Evolutionary conservation across 2,888 invertebrate species (phyloP), one percentile per base, ranked within the genome.

Genomic region (Taphrorychus bicolor): DNA sequence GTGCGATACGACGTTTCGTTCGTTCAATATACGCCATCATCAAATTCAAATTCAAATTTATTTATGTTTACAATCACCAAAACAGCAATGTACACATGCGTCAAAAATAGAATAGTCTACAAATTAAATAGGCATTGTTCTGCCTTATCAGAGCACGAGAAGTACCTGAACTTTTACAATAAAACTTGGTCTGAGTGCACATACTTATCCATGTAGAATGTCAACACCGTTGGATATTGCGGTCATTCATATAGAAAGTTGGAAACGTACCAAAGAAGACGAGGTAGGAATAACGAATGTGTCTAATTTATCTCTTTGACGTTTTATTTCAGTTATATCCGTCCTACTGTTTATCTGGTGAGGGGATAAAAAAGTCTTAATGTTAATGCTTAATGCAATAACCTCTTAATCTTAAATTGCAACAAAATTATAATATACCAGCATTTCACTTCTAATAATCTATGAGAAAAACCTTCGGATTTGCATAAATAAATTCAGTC

Each of bases 381-480:
- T n/a, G n/a, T n/a, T n/a, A n/a, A n/a, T n/a, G n/a, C n/a, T n/a
- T n/a, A n/a, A n/a, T n/a, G n/a, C n/a, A n/a, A n/a, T n/a, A n/a
- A n/a, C n/a, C n/a, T n/a, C n/a, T n/a, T n/a, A n/a, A n/a, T n/a
- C n/a, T n/a, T n/a, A n/a, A n/a, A n/a, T n/a, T n/a, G n/a, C n/a
- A n/a, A n/a, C n/a, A n/a, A n/a, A n/a, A n/a, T n/a, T n/a, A n/a
- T n/a, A n/a, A n/a, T n/a, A n/a, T 32, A 7, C 11, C 7, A 11
- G 11, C 32, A 32, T 32, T 32, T 3, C 32, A 32, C 32, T 32
- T 32, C 9, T 32, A 9, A 9, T 2, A 1, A 32, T 32, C 32
- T 32, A 32, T 2, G 45, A 45, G 17, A 45, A 45, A 56, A 58
- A 58, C 45, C 58, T 58, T 42, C 58, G 41, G 2, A 42, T 54